Evolutionary conservation across 2,888 invertebrate genomes (phyloP).

Genomic region (Diplolepis rosae): DNA sequence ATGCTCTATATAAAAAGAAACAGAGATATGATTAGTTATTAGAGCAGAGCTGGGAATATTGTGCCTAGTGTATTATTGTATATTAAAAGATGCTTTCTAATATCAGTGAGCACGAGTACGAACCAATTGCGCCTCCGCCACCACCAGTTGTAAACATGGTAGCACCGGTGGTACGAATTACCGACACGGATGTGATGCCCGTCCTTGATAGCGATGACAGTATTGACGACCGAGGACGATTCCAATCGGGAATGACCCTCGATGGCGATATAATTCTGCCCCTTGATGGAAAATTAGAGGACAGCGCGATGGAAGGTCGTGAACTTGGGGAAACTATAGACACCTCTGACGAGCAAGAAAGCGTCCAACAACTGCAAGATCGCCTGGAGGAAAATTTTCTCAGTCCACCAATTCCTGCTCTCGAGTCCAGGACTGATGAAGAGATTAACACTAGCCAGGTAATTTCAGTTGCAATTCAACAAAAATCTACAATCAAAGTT

Average conservation of each 20-base stretch:
- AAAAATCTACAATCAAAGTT: too few relatives aligned
- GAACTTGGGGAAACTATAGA: constrained; percentile 69
- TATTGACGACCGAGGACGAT: constrained; percentile 66
- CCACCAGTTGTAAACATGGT: constrained; percentile 40
- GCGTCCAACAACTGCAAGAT: constrained; percentile 78
- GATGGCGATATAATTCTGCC: constrained; percentile 73
- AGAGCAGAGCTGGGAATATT: too few relatives aligned
- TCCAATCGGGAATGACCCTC: constrained; percentile 62
- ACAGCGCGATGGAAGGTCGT: constrained; percentile 70
- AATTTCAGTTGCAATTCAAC: constrained; percentile 1
- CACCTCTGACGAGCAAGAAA: constrained; percentile 71
- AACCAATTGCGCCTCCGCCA: constrained; percentile 86
- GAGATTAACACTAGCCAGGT: constrained; percentile 78
- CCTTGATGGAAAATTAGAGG: constrained; percentile 72
- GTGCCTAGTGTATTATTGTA: too few relatives aligned
- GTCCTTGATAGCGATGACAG: constrained; percentile 72
- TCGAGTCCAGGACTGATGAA: constrained; percentile 77
- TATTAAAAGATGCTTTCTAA: constrained; percentile 56
- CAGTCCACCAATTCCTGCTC: not conserved
- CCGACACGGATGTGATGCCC: constrained; percentile 70
- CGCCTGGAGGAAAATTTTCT: constrained; percentile 80
- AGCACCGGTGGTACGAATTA: constrained; percentile 74
- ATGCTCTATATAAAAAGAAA: too few relatives aligned
- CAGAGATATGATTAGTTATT: too few relatives aligned
- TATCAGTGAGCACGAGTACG: constrained; percentile 94